These are phyloP conservation scores for Carterocephalus palaemon DNA, from an alignment of 2,888 invertebrate genomes.

Conservation along the genomic window DNA sequence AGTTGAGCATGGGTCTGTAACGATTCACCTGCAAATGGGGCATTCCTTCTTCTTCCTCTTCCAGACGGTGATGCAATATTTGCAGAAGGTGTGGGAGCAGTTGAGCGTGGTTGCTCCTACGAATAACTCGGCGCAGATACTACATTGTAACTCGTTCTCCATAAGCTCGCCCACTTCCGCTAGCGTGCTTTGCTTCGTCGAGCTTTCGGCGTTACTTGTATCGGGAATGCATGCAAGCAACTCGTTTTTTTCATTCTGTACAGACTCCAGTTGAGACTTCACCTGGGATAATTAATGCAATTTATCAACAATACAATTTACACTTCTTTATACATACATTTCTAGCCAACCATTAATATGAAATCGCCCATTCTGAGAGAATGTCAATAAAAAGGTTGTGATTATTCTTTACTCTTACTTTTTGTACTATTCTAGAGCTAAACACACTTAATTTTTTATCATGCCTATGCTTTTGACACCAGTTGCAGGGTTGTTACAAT, in stretches of 20 bases:
- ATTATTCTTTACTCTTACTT: no score
- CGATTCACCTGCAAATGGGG: constrained; percentile 85
- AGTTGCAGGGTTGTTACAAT: no score
- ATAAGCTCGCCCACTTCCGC: constrained; percentile 76
- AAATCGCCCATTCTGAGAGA: no score
- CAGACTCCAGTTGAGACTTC: constrained; percentile 48
- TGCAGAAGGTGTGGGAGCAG: constrained; percentile 88
- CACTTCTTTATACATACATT: no score
- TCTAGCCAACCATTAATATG: no score
- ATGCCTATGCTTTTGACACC: no score
- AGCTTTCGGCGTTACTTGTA: constrained; percentile 32
- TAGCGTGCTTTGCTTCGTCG: constrained; percentile 46
- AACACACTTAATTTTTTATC: no score
- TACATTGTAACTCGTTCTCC: constrained; percentile 86
- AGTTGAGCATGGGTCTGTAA: no score
- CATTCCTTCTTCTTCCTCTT: constrained; percentile 83
- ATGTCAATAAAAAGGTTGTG: no score
- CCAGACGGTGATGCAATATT: constrained; percentile 84
- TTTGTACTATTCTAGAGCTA: no score
- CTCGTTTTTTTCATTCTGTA: constrained; percentile 54
- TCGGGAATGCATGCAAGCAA: constrained; percentile 46
- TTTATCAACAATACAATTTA: no score
- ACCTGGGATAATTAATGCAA: constrained; percentile 41
- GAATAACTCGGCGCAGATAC: constrained; percentile 87
- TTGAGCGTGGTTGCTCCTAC: constrained; percentile 83